Base-by-base conservation (phyloP, 2,797 vertebrate species). In the Eremophila alpestris region DNA sequence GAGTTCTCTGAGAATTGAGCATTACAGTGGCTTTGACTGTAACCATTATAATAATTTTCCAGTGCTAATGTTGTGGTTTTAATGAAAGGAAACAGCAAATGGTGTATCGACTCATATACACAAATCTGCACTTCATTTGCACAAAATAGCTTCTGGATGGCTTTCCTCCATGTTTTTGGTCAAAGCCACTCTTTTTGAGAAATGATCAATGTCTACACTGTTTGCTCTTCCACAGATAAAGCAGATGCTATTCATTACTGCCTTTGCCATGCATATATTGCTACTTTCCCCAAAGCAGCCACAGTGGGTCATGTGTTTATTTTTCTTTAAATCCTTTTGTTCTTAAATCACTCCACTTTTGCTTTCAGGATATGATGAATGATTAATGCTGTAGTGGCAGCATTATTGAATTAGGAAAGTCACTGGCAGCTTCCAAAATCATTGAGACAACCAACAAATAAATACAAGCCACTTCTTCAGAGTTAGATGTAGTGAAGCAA, bases 171-270 rank as follows among this genome's bases (percentile, higher is more conserved):
- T 97, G 96, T 95, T 97, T 97, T 98, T 96, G 97, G 96, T 96
- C 87, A 96, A 97, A 95, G 93, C 93, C 78, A 83, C 80, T 95
- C 95, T 96, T 94, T 95, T 81, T 97, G 92, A 97, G 92, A 96
- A 95, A 97, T 98, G 98, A 98, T 98, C 94, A 96, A 97, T 97
- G 97, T 97, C 97, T 94, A 97, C 98, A 98, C 98, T 98, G 98
- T 98, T 98, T 98, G 98, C 98, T 97, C 98, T 98, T 98, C 97
- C 97, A 97, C 97, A 97, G 98, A 98, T 98, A 98, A 98, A 97
- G 98, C 98, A 98, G 98, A 98, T 97, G 98, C 98, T 98, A 98
- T 95, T 98, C 98, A 98, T 99, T 99, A 99, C 98, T 96, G 97
- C 96, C 98, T 97, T 89, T 95, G 93, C 94, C 89, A 94, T 96